Base-by-base conservation (phyloP, 2,797 vertebrate species). In the Pseudocheirus occidentalis region DNA sequence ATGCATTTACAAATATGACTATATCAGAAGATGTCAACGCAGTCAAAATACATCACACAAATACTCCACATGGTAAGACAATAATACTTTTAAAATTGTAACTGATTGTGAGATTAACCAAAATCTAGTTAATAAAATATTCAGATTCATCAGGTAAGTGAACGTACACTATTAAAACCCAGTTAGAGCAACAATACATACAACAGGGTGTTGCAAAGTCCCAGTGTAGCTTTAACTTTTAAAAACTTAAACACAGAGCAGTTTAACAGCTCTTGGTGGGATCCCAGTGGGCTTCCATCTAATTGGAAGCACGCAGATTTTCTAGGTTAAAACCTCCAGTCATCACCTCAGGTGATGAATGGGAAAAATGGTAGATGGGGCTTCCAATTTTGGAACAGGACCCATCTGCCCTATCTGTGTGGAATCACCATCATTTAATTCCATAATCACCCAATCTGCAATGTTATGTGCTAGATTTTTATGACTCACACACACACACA, bases 401-500 rank as follows among this genome's bases (percentile, higher is more conserved):
- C 31, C 31, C 31, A 34, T 14, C 34, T 66, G 31, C 16, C 31
- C 34, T n/a, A 7, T 81, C 24, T 81, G n/a, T 46, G 28, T 54
- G 27, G 46, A 54, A 31, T 34, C 4, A 53, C 50, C 13, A n/a
- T 53, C 28, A 90, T 2, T 90, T 7, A 34, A 90, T 31, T 0
- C 9, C 52, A 7, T 21, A 54, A 29, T 90, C 52, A 53, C 13
- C 24, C 58, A 92, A 31, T 5, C 58, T 28, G 2, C 73, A 95
- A 56, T 58, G 2, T 4, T 27, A 28, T 13, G 28, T 93, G 55
- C 90, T 0, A 55, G 73, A 0, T 92, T 55, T 28, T n/a, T n/a
- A 92, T 27, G 62, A 55, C 31, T 93, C 91, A 91, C 91, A 29
- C 94, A 97, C 24, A 0, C 94, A 93, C 0, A 53, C 9, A 53